Evolutionary conservation across 1,140 invertebrate genomes (phyloP).

Genomic region (Maniola jurtina): DNA sequence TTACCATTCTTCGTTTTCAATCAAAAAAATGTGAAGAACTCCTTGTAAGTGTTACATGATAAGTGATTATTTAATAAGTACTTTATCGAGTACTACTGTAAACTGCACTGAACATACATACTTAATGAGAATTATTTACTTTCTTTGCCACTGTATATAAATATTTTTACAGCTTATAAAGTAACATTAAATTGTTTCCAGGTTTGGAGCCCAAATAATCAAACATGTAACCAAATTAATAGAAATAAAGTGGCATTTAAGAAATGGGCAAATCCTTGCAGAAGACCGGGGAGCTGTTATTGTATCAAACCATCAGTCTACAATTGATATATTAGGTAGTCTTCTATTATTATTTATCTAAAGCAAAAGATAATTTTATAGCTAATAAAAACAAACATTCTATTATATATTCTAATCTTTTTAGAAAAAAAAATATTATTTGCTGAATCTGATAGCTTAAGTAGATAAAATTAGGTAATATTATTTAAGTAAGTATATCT

Average conservation of each 20-base stretch:
- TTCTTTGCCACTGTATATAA: neutral
- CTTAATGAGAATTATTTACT: neutral
- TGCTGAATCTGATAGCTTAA: too few species aligned
- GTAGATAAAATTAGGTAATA: too few species aligned
- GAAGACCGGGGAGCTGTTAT: constrained; percentile 90
- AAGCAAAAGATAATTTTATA: neutral
- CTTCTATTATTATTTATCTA: neutral
- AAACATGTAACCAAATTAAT: constrained; percentile 85
- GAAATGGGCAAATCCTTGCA: constrained; percentile 86
- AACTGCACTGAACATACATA: neutral
- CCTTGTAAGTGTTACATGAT: constrained; percentile 62
- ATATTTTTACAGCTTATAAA: neutral
- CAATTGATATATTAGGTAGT: constrained; percentile 88
- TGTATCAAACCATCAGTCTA: constrained; percentile 93
- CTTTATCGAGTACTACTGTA: neutral
- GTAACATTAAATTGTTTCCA: constrained; percentile 36
- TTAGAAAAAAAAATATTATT: neutral
- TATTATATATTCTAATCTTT: neutral
- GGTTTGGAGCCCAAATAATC: constrained; percentile 65
- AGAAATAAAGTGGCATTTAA: constrained; percentile 89
- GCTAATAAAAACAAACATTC: neutral
- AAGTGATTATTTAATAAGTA: constrained; percentile 4
- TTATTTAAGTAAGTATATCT: too few species aligned
- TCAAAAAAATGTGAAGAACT: constrained; percentile 76
- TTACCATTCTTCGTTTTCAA: constrained; percentile 76